Evolutionary conservation across 2,113 vertebrate species (phyloP).

Genomic region (Nibea coibor): DNA sequence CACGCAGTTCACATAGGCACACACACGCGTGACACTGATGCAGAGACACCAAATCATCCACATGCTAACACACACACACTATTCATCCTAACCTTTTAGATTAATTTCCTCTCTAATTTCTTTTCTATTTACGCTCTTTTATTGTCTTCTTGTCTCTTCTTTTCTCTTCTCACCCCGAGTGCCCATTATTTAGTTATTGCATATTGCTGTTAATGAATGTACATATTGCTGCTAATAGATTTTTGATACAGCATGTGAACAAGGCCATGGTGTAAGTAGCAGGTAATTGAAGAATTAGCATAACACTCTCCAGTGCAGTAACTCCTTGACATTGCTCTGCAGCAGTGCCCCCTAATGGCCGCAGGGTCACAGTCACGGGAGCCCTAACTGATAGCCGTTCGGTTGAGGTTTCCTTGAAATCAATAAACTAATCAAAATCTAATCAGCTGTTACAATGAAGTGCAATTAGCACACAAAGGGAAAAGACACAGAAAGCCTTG

Average conservation of each 20-base stretch:
- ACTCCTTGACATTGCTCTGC: constrained; percentile 47
- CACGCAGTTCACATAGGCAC: not conserved
- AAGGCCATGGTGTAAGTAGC: constrained; percentile 57
- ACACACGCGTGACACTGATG: not conserved
- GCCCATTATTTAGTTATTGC: constrained; percentile 25
- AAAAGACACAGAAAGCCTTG: not conserved
- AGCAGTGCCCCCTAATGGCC: constrained; percentile 65
- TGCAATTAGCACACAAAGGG: constrained; percentile 1
- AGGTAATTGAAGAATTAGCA: constrained; percentile 73
- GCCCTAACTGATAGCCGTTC: not conserved
- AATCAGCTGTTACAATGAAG: not conserved
- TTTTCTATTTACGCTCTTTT: not conserved
- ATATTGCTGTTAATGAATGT: constrained; percentile 52
- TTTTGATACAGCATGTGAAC: constrained; percentile 60
- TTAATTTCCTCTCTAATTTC: not conserved
- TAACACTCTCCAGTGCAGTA: constrained; percentile 20
- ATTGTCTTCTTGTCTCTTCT: not conserved
- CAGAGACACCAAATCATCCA: not conserved
- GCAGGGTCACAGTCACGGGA: not conserved
- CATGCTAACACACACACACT: constrained; percentile 2
- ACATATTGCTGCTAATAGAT: constrained; percentile 58
- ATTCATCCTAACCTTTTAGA: not conserved
- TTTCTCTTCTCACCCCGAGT: not conserved
- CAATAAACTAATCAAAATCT: constrained; percentile 27
- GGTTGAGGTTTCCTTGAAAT: constrained; percentile 20